phyloP scores from a whole-genome alignment of 2,113 vertebrate genomes.

The Typhlomys cinereus region DNA sequence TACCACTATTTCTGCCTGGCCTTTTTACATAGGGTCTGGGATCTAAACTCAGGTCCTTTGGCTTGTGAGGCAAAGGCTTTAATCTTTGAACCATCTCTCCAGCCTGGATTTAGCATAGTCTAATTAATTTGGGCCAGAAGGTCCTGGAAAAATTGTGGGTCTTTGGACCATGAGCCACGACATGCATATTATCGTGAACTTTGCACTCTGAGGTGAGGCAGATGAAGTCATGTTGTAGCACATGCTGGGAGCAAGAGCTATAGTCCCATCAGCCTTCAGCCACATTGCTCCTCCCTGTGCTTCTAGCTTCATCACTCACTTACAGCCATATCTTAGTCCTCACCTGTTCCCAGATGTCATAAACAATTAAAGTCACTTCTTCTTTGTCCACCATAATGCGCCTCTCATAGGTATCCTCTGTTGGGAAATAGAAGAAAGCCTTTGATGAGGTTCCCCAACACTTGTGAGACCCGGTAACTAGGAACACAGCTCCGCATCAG shows the following conservation, averaged over 20 bases:
- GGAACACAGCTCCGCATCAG: background rate
- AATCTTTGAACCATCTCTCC: no score
- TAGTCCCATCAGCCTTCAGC: background rate
- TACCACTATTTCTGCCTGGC: no score
- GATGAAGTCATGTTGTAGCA: background rate
- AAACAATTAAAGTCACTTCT: conserved; percentile 91
- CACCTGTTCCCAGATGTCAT: conserved; percentile 95
- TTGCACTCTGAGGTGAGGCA: background rate
- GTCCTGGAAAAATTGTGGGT: background rate
- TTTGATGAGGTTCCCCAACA: conserved; percentile 32
- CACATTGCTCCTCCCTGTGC: conserved; percentile 9
- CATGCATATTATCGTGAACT: background rate
- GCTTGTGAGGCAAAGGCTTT: no score
- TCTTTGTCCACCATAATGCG: conserved; percentile 91
- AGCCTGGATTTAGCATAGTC: conserved; percentile 27
- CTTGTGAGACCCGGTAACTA: conserved; percentile 27
- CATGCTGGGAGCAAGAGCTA: background rate
- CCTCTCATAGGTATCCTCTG: conserved; percentile 91
- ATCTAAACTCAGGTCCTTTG: no score
- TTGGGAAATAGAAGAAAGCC: conserved; percentile 59
- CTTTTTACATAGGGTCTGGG: no score
- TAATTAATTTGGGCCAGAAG: conserved; percentile 8
- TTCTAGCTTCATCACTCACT: background rate
- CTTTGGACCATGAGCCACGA: background rate
- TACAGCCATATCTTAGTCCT: conserved; percentile 56